Percentiles rank a stretch among this genome's conserved stretches.
Evolutionary conservation across 2,797 vertebrate genomes (phyloP).

Genomic region (Enoplosus armatus): DNA sequence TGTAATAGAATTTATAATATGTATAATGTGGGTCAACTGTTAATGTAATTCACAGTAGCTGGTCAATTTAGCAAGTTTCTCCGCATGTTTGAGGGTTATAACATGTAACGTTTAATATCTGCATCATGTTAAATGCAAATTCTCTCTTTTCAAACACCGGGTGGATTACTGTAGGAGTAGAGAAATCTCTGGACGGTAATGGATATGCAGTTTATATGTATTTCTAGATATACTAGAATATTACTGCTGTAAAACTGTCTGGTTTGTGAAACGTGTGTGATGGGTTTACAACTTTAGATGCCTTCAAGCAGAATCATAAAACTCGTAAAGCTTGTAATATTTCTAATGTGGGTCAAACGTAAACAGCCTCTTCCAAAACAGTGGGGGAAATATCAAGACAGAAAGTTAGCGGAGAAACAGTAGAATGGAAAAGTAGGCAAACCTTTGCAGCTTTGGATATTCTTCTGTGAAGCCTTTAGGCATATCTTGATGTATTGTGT

Average conservation of each 20-base stretch:
- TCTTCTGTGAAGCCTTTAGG: background rate
- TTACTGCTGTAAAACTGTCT: background rate
- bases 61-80: background rate
- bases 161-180: too few species aligned
- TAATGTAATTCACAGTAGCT: background rate
- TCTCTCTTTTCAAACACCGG: too few species aligned
- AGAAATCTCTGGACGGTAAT: background rate
- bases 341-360: conserved; percentile 15
- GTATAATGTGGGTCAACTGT: conserved; percentile 13
- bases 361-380: conserved; percentile 1
- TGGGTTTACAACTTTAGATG: background rate
- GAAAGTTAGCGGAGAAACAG: background rate
- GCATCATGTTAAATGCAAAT: too few species aligned
- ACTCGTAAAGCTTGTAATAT: background rate
- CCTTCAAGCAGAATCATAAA: conserved; percentile 3
- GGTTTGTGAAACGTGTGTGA: background rate
- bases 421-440: background rate
- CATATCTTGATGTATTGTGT: background rate
- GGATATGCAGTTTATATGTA: too few species aligned
- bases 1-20: conserved; percentile 5
- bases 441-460: background rate
- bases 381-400: background rate
- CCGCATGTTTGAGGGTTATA: background rate
- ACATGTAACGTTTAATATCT: background rate
- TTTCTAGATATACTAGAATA: background rate